phyloP scores from a whole-genome alignment of 1,140 invertebrate genomes.

The Notospermus geniculatus region DNA sequence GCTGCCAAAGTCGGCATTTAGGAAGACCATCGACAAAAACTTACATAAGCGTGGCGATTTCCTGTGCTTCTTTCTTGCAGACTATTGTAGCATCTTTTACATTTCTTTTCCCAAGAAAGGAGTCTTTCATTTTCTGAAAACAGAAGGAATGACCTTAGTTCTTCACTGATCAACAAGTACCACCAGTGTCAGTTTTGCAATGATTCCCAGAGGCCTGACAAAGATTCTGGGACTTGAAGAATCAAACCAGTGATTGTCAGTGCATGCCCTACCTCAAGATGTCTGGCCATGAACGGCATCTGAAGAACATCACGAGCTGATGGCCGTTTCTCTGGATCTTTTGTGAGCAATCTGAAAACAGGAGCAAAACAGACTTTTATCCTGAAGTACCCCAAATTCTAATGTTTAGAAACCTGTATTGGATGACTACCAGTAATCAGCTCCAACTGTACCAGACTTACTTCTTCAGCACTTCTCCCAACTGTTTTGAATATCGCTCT shows the following conservation, averaged over 20 bases:
- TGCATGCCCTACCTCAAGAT: constrained; percentile 43
- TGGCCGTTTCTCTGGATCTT: constrained; percentile 49
- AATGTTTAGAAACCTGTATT: too few species aligned
- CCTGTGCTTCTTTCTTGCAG: constrained; percentile 32
- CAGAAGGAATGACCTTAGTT: constrained; percentile 7
- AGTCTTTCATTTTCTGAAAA: constrained; percentile 43
- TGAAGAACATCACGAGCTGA: constrained; percentile 49
- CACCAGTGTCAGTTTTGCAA: too few species aligned
- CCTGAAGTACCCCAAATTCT: too few species aligned
- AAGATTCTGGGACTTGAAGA: not conserved
- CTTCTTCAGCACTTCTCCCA: constrained; percentile 49
- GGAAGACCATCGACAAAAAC: too few species aligned
- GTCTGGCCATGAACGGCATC: constrained; percentile 40
- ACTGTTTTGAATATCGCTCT: constrained; percentile 41
- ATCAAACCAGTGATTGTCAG: not conserved
- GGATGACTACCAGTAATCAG: too few species aligned
- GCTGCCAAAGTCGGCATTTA: too few species aligned
- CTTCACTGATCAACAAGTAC: too few species aligned
- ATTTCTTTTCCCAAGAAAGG: constrained; percentile 35
- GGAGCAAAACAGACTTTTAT: too few species aligned
- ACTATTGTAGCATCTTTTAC: constrained; percentile 26
- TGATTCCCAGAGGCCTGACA: not conserved
- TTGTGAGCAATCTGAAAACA: constrained; percentile 48
- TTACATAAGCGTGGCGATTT: constrained; percentile 43
- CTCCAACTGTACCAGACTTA: too few species aligned